Evolutionary conservation across 2,888 invertebrate genomes (phyloP).

Genomic region (Lydus trimaculatus): DNA sequence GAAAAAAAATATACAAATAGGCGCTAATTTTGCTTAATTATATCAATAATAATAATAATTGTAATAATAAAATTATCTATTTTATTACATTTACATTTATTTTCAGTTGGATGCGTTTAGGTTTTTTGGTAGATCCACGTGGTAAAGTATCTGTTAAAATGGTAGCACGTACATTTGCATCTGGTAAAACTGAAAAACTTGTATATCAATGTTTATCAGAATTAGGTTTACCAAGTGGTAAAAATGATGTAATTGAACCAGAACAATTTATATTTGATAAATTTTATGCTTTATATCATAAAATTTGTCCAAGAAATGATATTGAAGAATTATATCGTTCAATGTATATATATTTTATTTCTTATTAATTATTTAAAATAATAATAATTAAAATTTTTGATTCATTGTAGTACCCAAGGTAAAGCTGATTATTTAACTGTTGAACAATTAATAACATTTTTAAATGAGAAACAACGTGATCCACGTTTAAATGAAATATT

Average conservation of each 20-base stretch:
- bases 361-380: too few species aligned
- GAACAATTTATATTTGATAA: conserved; percentile 98
- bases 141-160: conserved; percentile 98
- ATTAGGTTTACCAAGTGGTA: conserved; percentile 91
- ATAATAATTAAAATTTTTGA: too few species aligned
- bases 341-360: too few species aligned
- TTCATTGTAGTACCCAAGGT: conserved; percentile 78
- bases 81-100: too few species aligned
- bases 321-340: conserved; percentile 97
- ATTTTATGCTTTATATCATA: conserved; percentile 97
- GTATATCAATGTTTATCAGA: conserved; percentile 97
- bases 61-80: too few species aligned
- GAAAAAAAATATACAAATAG: too few species aligned
- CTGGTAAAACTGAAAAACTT: conserved; percentile 98
- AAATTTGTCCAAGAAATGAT: conserved; percentile 98
- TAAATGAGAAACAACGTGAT: conserved; percentile 98
- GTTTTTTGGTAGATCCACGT: conserved; percentile 90
- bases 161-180: conserved; percentile 96
- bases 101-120: conserved; percentile 97
- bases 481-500: conserved; percentile 98
- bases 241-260: conserved; percentile 95
- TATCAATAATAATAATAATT: too few species aligned
- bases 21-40: neutral
- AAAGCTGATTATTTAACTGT: conserved; percentile 87
- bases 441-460: conserved; percentile 88